Evolutionary conservation across 2,113 vertebrate genomes (phyloP).

Genomic region (Colinus virginianus): DNA sequence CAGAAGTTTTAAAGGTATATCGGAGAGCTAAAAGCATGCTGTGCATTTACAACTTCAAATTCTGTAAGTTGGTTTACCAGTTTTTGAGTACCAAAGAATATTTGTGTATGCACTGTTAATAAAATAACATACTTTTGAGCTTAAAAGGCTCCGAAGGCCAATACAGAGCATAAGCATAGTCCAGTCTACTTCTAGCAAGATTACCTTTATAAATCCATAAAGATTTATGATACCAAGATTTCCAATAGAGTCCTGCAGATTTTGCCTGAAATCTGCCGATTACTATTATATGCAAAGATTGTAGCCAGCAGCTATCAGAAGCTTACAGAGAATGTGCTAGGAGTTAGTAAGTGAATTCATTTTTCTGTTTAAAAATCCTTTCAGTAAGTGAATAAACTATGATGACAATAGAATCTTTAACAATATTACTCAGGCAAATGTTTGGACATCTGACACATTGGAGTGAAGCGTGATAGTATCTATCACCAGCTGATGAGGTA

Average conservation of each 20-base stretch:
- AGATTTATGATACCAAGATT: not conserved
- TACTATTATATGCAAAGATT: not conserved
- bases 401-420: not conserved
- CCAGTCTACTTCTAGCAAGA: not conserved
- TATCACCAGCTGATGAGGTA: not conserved
- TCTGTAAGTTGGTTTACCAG: not conserved
- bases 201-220: not conserved
- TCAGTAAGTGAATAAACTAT: not conserved
- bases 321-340: not conserved
- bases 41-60: not conserved
- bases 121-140: not conserved
- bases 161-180: not conserved
- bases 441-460: slow-evolving; percentile 20
- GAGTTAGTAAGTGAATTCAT: not conserved
- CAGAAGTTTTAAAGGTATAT: not conserved
- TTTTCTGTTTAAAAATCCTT: slow-evolving; percentile 39
- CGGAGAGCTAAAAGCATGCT: not conserved
- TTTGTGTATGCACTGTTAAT: not conserved
- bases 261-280: not conserved
- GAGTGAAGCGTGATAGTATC: slow-evolving; percentile 12
- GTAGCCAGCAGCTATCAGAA: not conserved
- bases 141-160: not conserved
- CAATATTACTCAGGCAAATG: slow-evolving; percentile 11
- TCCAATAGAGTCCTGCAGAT: not conserved
- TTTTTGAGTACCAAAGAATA: not conserved